phyloP scores from a whole-genome alignment of 2,888 invertebrate genomes.

The Ennomos fuscantarius region DNA sequence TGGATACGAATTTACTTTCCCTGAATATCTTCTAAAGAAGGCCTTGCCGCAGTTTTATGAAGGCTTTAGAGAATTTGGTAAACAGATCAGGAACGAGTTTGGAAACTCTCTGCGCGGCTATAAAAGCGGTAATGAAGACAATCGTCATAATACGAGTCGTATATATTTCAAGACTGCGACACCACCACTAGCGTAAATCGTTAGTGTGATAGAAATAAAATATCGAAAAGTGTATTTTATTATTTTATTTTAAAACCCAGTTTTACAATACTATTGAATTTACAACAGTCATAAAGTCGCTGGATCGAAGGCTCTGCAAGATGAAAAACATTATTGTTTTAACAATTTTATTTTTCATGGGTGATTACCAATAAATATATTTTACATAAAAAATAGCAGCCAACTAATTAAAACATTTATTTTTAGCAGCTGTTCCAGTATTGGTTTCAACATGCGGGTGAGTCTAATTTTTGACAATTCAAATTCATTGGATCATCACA shows the following conservation, averaged over 20 bases:
- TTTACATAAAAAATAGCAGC: too few species aligned
- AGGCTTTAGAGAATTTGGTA: conserved; percentile 67
- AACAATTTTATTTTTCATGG: conserved; percentile 2
- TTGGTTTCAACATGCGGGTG: conserved; percentile 48
- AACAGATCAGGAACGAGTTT: conserved; percentile 66
- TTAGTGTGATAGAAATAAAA: conserved; percentile 8
- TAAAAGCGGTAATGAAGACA: background rate
- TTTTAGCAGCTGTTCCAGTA: conserved; percentile 11
- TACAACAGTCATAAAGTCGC: background rate
- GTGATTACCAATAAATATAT: background rate
- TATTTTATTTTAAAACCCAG: conserved; percentile 19
- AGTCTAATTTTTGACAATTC: conserved; percentile 22
- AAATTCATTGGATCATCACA: too few species aligned
- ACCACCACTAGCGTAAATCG: background rate
- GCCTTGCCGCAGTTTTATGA: conserved; percentile 69
- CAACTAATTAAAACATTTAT: background rate
- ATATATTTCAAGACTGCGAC: background rate
- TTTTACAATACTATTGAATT: background rate
- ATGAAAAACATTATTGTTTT: conserved; percentile 12
- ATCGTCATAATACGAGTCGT: background rate
- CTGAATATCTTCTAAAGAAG: conserved; percentile 67
- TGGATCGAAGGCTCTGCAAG: background rate
- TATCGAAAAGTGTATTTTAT: conserved; percentile 9
- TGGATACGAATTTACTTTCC: conserved; percentile 87
- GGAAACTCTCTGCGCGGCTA: conserved; percentile 2